These are phyloP conservation scores for Grammomys dolichurus DNA, from an alignment of 2,113 vertebrate species.

Conservation along the genomic window DNA sequence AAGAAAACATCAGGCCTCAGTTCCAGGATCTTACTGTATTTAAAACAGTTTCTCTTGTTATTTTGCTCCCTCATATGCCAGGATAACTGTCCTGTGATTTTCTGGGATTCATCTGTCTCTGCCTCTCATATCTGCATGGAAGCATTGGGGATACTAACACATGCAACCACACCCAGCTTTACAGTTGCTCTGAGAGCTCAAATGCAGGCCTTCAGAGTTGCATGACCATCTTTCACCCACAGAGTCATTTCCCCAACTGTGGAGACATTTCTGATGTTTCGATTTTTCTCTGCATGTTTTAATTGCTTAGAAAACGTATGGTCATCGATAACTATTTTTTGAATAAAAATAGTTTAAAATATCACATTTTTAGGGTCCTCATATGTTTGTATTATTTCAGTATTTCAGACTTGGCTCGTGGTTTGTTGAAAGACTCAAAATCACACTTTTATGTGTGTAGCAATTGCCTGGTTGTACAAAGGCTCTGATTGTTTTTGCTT, in stretches of 20 bases:
- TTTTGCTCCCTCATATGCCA: background rate
- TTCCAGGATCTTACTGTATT: background rate
- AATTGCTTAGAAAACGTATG: constrained; percentile 1
- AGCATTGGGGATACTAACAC: background rate
- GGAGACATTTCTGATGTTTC: background rate
- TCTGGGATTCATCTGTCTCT: background rate
- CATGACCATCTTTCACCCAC: background rate
- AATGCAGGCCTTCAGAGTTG: background rate
- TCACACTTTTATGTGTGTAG: background rate
- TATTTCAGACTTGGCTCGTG: background rate
- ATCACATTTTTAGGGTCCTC: constrained; percentile 20
- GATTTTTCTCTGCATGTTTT: background rate
- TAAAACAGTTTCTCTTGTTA: background rate
- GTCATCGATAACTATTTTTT: constrained; percentile 29
- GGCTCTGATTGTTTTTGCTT: background rate
- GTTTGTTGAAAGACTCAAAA: constrained; percentile 12
- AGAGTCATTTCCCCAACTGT: background rate
- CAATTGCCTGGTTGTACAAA: background rate
- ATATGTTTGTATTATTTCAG: background rate
- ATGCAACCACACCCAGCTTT: background rate
- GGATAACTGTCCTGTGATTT: background rate
- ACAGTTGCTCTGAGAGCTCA: no score
- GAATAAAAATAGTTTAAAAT: constrained; percentile 43
- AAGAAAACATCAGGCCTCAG: background rate
- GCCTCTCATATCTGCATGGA: background rate